These are phyloP conservation scores for Trisateles emortualis DNA, from an alignment of 2,888 invertebrate species.

Conservation along the genomic window DNA sequence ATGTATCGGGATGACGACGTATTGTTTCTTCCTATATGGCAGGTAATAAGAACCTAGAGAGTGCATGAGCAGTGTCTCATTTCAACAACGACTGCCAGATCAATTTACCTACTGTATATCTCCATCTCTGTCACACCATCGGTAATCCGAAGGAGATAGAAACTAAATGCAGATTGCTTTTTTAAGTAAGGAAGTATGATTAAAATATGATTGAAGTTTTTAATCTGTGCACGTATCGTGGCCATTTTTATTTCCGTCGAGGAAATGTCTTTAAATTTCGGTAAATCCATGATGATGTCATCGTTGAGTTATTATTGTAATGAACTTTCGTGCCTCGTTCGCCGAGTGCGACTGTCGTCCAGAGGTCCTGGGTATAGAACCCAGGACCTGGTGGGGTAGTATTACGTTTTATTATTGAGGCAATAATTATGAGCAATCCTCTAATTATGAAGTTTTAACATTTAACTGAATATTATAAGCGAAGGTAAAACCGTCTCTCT, in stretches of 20 bases:
- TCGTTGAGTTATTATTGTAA: constrained; percentile 25
- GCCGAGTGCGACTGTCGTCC: too few relatives aligned
- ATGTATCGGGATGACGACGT: constrained; percentile 54
- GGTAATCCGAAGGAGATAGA: constrained; percentile 29
- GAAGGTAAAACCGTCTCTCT: too few relatives aligned
- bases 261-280: constrained; percentile 34
- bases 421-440: background rate
- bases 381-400: too few relatives aligned
- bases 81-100: constrained; percentile 57
- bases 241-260: constrained; percentile 52
- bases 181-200: constrained; percentile 35
- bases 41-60: constrained; percentile 57
- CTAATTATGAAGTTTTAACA: background rate
- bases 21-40: constrained; percentile 61
- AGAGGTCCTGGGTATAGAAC: too few relatives aligned
- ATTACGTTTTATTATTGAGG: too few relatives aligned
- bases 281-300: constrained; percentile 33
- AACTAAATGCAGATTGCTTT: constrained; percentile 35
- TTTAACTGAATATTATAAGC: too few relatives aligned
- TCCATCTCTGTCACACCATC: constrained; percentile 33
- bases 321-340: background rate
- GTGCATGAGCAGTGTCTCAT: constrained; percentile 52
- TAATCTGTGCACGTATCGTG: constrained; percentile 46
- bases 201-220: constrained; percentile 28
- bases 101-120: constrained; percentile 51